phyloP scores from a whole-genome alignment of 2,797 vertebrate species.

The Melanotaenia trifasciata region DNA sequence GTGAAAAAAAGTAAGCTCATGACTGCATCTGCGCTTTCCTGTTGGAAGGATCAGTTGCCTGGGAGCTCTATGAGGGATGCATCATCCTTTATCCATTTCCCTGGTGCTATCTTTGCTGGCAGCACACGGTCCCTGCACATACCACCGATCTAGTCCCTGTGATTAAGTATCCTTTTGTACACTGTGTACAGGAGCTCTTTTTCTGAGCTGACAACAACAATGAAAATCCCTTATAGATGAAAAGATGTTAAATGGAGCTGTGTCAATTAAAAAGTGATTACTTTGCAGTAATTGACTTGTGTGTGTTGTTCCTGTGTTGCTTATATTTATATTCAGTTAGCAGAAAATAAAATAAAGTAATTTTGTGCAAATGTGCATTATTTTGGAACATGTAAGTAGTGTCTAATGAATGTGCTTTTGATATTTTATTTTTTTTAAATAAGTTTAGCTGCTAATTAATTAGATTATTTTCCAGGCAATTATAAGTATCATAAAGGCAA shows the following conservation, averaged over 20 bases:
- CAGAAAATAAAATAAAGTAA: conserved; percentile 6
- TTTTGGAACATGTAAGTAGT: neutral
- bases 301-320: conserved; percentile 6
- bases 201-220: conserved; percentile 21
- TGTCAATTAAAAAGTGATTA: conserved; percentile 23
- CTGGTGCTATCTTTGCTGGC: conserved; percentile 20
- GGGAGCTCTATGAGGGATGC: conserved; percentile 21
- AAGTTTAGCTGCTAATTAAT: neutral
- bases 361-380: neutral
- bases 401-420: neutral
- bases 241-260: conserved; percentile 30
- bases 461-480: neutral
- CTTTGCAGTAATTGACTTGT: conserved; percentile 16
- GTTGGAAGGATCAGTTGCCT: conserved; percentile 27
- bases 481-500: neutral
- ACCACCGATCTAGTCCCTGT: conserved; percentile 34
- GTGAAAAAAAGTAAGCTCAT: conserved; percentile 34
- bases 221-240: conserved; percentile 21
- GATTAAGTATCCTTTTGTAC: conserved; percentile 45
- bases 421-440: no score
- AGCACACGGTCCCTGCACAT: conserved; percentile 27
- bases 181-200: conserved; percentile 14
- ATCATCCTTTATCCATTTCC: conserved; percentile 42
- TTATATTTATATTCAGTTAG: conserved; percentile 8
- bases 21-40: conserved; percentile 50